phyloP scores from a whole-genome alignment of 2,888 invertebrate species.

The Phortica magna region DNA sequence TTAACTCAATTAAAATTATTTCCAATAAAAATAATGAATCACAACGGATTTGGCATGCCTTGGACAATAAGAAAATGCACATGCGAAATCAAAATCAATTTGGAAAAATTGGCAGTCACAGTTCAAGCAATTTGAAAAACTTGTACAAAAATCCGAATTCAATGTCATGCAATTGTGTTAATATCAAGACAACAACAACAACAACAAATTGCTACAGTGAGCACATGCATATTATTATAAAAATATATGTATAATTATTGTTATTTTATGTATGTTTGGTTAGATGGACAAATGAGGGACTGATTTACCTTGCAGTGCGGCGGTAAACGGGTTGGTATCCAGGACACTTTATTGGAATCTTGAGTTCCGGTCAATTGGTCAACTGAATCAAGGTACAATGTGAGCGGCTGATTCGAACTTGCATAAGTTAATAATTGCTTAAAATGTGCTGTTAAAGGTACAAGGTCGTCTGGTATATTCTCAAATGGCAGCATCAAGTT shows the following conservation, averaged over 20 bases:
- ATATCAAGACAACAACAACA: neutral
- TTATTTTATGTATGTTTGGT: neutral
- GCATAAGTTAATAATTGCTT: constrained; percentile 94
- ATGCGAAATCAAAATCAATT: constrained; percentile 8
- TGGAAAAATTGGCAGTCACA: constrained; percentile 66
- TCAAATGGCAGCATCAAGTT: constrained; percentile 94
- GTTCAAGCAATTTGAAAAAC: constrained; percentile 73
- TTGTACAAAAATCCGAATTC: constrained; percentile 56
- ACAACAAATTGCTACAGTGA: neutral
- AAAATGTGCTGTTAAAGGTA: constrained; percentile 96
- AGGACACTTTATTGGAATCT: constrained; percentile 96
- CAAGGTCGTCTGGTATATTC: constrained; percentile 96
- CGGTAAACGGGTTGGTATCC: constrained; percentile 95
- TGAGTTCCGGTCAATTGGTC: constrained; percentile 97
- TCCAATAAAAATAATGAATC: no score
- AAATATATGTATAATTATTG: neutral
- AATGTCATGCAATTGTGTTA: constrained; percentile 48
- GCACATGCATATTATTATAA: no score
- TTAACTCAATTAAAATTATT: neutral
- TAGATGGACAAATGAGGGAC: neutral
- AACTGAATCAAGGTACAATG: constrained; percentile 96
- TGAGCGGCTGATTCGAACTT: constrained; percentile 88
- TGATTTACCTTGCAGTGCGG: constrained; percentile 88
- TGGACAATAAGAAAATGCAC: neutral
- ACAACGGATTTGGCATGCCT: neutral